phyloP scores from a whole-genome alignment of 2,888 invertebrate genomes.

The Suillia variegata region DNA sequence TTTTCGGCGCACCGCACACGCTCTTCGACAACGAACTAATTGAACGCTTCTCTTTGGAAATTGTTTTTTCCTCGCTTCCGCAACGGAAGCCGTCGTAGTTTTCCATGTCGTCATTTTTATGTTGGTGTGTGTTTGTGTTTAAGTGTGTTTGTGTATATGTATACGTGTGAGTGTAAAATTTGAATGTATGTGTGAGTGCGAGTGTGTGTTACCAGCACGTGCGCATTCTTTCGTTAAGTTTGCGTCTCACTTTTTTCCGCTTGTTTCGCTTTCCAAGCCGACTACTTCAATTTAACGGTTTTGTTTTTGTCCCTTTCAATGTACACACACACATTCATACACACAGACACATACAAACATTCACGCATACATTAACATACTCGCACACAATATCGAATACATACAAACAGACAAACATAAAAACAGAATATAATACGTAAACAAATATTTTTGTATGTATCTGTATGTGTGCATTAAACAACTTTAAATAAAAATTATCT shows the following conservation, averaged over 20 bases:
- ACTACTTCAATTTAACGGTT: conserved; percentile 6
- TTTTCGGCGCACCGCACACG: not conserved
- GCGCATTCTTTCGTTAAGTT: conserved; percentile 28
- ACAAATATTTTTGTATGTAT: too few relatives aligned
- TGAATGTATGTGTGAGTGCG: conserved; percentile 11
- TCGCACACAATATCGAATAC: too few relatives aligned
- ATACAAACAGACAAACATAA: too few relatives aligned
- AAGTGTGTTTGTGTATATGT: not conserved
- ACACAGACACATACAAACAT: not conserved
- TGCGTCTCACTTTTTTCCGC: too few relatives aligned
- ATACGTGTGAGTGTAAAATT: conserved; percentile 9
- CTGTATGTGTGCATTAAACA: too few relatives aligned
- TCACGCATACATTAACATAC: conserved; percentile 1
- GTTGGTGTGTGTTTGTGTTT: too few relatives aligned
- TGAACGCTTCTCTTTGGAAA: conserved; percentile 6
- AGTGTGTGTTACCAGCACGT: conserved; percentile 25
- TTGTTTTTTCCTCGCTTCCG: conserved; percentile 2
- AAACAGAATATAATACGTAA: too few relatives aligned
- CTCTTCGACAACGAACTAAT: not conserved
- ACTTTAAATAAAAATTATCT: too few relatives aligned
- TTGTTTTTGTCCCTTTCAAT: conserved; percentile 12
- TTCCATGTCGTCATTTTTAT: conserved; percentile 17
- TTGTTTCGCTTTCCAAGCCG: conserved; percentile 17
- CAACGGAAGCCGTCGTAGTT: not conserved
- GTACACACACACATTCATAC: conserved; percentile 1